phyloP scores from a whole-genome alignment of 2,797 vertebrate genomes.

The Lepilemur ruficaudatus region DNA sequence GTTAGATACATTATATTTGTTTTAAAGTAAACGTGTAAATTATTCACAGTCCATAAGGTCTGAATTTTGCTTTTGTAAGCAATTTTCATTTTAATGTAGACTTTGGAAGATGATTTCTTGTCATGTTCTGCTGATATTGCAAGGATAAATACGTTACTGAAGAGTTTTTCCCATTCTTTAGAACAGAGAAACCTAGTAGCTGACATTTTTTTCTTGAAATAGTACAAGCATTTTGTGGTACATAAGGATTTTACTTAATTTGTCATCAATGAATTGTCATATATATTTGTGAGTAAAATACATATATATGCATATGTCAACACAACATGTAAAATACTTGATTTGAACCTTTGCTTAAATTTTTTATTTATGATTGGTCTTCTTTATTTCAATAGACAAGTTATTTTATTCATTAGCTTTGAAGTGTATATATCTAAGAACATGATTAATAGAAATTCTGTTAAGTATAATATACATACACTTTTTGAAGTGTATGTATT shows the following conservation, averaged over 20 bases:
- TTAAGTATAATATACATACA: not conserved
- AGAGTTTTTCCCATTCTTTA: not conserved
- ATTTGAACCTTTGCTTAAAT: not conserved
- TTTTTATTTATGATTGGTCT: not conserved
- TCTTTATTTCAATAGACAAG: not conserved
- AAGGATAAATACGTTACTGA: not conserved
- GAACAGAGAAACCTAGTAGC: not conserved
- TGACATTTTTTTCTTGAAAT: not conserved
- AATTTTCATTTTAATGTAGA: conserved; percentile 32
- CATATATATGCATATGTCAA: not conserved
- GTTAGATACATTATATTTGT: not conserved
- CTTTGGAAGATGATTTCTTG: not conserved
- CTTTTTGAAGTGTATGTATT: not conserved
- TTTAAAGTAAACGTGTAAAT: not conserved
- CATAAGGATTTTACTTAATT: not conserved
- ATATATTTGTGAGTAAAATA: not conserved
- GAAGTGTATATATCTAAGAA: not conserved
- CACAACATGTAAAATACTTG: not conserved
- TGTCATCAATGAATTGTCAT: not conserved
- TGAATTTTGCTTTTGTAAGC: conserved; percentile 21
- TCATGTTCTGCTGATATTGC: not conserved
- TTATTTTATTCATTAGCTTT: not conserved
- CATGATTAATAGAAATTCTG: not conserved
- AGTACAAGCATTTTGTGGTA: not conserved
- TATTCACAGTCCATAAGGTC: not conserved